phyloP scores from a whole-genome alignment of 2,797 vertebrate species.

The Rousettus madagascariensis region DNA sequence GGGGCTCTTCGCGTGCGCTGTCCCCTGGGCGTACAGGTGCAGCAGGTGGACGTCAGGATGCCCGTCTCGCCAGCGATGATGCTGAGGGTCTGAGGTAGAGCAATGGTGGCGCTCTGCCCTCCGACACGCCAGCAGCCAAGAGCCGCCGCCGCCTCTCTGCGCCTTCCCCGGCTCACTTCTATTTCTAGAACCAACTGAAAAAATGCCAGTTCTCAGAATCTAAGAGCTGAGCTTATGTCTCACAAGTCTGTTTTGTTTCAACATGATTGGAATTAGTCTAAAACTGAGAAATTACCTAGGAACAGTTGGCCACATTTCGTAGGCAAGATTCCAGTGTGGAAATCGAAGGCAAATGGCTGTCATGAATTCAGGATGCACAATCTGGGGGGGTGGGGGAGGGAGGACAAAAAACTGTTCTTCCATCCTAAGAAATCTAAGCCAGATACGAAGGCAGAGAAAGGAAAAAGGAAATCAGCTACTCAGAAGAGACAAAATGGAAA shows the following conservation, averaged over 20 bases:
- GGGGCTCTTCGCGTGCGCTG: background rate
- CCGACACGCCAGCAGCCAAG: background rate
- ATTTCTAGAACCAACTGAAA: background rate
- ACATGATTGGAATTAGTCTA: conserved; percentile 52
- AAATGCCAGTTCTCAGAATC: conserved; percentile 27
- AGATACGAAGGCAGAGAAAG: background rate
- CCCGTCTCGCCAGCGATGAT: background rate
- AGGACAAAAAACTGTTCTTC: background rate
- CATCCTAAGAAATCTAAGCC: background rate
- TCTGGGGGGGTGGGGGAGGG: background rate
- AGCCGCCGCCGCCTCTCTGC: background rate
- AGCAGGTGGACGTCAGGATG: rapidly evolving
- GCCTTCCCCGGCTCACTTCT: background rate
- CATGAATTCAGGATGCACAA: background rate
- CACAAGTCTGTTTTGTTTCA: conserved; percentile 58
- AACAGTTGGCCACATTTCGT: conserved; percentile 32
- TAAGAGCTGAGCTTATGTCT: conserved; percentile 64
- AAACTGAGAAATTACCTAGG: conserved; percentile 71
- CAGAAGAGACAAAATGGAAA: background rate
- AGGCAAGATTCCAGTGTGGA: conserved; percentile 36
- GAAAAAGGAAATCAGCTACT: background rate
- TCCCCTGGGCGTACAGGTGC: rapidly evolving
- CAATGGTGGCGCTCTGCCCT: background rate
- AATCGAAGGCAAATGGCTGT: conserved; percentile 37
- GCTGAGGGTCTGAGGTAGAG: background rate